A percentile compares a stretch with the other conserved stretches of the same genome.
Evolutionary conservation across 1,140 invertebrate genomes (phyloP).

Genomic region (Atta texana): DNA sequence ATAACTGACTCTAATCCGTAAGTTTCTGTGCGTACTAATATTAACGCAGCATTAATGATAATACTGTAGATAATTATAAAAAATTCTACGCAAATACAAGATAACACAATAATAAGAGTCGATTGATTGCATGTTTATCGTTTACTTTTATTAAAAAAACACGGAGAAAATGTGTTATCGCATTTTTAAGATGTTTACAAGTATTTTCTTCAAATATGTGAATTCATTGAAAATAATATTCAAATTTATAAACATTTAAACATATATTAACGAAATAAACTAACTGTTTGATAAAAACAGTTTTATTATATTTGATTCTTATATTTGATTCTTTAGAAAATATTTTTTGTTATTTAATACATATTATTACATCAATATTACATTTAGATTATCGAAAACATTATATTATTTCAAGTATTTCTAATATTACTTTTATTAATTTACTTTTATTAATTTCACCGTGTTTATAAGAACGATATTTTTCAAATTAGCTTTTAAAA

Average conservation of each 20-base stretch:
- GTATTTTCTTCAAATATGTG: not conserved
- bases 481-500: not conserved
- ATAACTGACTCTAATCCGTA: slow-evolving; percentile 9
- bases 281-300: not conserved
- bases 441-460: not conserved
- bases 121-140: not conserved
- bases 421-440: not conserved
- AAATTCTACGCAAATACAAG: not conserved
- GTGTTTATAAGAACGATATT: not conserved
- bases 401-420: not conserved
- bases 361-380: not conserved
- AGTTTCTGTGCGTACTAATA: not conserved
- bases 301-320: too few species aligned
- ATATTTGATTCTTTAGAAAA: not conserved
- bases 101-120: not conserved
- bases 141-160: not conserved
- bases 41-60: not conserved
- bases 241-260: not conserved
- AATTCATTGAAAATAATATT: not conserved
- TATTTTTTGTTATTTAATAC: slow-evolving; percentile 1
- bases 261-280: not conserved
- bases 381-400: not conserved
- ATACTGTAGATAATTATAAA: not conserved
- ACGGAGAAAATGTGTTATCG: not conserved
- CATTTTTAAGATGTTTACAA: not conserved